phyloP scores from a whole-genome alignment of 2,888 invertebrate genomes.

The Caenorhabditis sulstoni region DNA sequence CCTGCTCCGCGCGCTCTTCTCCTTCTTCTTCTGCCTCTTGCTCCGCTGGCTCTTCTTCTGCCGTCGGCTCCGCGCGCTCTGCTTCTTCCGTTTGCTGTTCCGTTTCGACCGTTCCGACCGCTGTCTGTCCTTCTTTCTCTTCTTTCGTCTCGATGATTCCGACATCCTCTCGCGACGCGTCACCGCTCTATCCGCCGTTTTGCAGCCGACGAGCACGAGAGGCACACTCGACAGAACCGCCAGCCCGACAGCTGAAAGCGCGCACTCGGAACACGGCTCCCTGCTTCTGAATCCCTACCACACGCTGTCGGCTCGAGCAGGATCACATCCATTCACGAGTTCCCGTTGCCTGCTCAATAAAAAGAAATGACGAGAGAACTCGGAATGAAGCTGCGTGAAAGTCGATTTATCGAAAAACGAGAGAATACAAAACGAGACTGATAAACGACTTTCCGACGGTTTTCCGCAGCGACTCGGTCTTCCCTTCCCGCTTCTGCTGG shows the following conservation, averaged over 20 bases:
- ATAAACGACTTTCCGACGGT: neutral
- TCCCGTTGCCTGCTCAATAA: neutral
- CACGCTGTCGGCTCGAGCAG: slow-evolving; percentile 1
- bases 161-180: slow-evolving; percentile 22
- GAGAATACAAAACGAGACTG: neutral
- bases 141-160: slow-evolving; percentile 23
- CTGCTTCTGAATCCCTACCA: slow-evolving; percentile 16
- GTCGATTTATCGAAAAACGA: neutral
- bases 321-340: neutral
- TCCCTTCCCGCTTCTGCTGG: too few relatives aligned
- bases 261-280: neutral
- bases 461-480: neutral
- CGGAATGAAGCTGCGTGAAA: neutral
- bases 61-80: neutral
- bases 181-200: slow-evolving; percentile 25
- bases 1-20: slow-evolving; percentile 2
- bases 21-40: slow-evolving; percentile 3
- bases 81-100: neutral
- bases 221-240: slow-evolving; percentile 22
- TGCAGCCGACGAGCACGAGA: slow-evolving; percentile 18
- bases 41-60: slow-evolving; percentile 2
- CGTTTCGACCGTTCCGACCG: slow-evolving; percentile 7
- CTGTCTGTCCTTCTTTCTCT: slow-evolving; percentile 14
- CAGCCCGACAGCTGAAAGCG: slow-evolving; percentile 8
- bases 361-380: neutral